phyloP scores from a whole-genome alignment of 2,113 vertebrate genomes.

The Varanus salvator region DNA sequence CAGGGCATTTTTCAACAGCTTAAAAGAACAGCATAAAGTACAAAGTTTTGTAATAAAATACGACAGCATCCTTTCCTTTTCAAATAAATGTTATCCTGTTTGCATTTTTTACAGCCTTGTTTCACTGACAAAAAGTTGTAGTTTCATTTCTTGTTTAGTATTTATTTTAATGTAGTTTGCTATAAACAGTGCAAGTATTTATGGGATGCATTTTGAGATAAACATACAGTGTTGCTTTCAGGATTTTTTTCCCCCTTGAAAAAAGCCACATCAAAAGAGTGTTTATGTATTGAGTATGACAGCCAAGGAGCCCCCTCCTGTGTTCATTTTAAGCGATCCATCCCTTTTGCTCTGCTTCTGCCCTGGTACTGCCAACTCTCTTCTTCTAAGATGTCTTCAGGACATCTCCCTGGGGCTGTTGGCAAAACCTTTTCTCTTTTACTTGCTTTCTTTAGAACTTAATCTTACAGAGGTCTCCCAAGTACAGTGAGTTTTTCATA shows the following conservation, averaged over 20 bases:
- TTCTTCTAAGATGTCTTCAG: constrained; percentile 23
- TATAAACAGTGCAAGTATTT: constrained; percentile 64
- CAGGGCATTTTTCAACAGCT: not conserved
- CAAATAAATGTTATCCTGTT: constrained; percentile 63
- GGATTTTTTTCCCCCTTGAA: not conserved
- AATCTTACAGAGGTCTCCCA: not conserved
- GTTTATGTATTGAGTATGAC: constrained; percentile 58
- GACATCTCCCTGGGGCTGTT: constrained; percentile 4
- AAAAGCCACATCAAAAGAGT: constrained; percentile 57
- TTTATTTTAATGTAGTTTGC: constrained; percentile 33
- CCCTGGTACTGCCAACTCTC: constrained; percentile 30
- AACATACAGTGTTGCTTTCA: constrained; percentile 65
- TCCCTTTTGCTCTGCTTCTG: constrained; percentile 42
- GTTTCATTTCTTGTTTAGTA: constrained; percentile 26
- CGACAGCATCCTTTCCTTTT: constrained; percentile 55
- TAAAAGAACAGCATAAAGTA: not conserved
- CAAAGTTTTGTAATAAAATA: constrained; percentile 66
- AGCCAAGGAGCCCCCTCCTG: not conserved
- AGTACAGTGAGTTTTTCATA: not conserved
- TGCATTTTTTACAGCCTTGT: constrained; percentile 65
- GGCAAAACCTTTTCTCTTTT: constrained; percentile 35
- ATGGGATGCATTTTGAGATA: constrained; percentile 62
- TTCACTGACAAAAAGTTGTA: constrained; percentile 56
- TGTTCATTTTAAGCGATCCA: constrained; percentile 51
- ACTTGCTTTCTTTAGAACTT: not conserved